phyloP scores from a whole-genome alignment of 2,113 vertebrate species.

The Bolborhynchus lineola region DNA sequence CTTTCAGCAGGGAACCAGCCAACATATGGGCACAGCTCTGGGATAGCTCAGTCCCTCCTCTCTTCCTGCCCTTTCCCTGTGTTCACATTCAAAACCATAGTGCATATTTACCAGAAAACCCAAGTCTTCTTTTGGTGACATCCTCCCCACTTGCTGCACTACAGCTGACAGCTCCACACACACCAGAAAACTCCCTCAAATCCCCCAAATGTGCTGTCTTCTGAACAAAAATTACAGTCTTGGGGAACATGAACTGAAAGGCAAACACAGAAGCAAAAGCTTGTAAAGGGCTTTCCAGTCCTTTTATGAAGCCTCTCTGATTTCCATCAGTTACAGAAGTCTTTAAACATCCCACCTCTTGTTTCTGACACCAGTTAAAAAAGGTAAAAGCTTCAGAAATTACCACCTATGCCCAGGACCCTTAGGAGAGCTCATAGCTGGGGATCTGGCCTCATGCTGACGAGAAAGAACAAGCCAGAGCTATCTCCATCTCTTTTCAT shows the following conservation, averaged over 20 bases:
- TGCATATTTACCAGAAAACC: neutral
- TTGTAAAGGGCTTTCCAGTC: neutral
- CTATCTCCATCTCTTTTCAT: neutral
- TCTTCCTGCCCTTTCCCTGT: neutral
- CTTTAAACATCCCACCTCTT: neutral
- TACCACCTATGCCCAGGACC: neutral
- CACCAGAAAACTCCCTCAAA: neutral
- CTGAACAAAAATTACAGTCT: neutral
- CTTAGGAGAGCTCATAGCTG: neutral
- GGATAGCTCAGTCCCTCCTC: neutral
- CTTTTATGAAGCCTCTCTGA: neutral
- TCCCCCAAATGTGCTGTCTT: neutral
- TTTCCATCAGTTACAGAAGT: neutral
- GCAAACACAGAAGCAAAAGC: neutral
- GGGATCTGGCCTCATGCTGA: neutral
- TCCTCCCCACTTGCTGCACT: neutral
- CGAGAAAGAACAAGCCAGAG: neutral
- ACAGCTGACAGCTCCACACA: neutral
- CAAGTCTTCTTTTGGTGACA: neutral
- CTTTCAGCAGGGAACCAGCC: neutral
- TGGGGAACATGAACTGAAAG: neutral
- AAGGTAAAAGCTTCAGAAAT: neutral
- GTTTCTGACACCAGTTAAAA: neutral
- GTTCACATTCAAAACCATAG: neutral
- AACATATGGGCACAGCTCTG: accelerated